These are phyloP conservation scores for Oreochromis grahami DNA, from an alignment of 2,797 vertebrate species.

Conservation along the genomic window DNA sequence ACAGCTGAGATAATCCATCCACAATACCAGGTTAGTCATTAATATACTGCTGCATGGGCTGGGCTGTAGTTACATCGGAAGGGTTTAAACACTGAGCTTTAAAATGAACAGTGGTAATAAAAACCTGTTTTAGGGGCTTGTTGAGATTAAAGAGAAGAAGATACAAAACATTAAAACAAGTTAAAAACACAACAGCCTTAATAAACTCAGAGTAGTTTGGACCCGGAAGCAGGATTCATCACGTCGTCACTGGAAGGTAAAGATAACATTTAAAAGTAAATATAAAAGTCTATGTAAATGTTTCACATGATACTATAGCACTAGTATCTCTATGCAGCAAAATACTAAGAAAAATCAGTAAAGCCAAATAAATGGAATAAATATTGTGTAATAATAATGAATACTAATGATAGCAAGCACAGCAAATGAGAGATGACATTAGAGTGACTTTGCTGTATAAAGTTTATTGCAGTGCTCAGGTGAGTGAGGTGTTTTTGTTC, in stretches of 20 bases:
- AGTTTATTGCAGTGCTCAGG: not conserved
- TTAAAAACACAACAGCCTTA: not conserved
- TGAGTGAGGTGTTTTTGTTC: not conserved
- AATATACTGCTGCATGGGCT: rapidly evolving
- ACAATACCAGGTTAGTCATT: not conserved
- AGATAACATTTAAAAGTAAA: not conserved
- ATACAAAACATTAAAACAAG: not conserved
- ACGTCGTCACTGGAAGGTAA: not conserved
- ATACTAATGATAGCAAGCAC: not conserved
- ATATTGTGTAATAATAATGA: not conserved
- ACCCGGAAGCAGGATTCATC: not conserved
- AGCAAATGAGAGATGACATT: rapidly evolving
- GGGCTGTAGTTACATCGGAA: rapidly evolving
- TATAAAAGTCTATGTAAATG: not conserved
- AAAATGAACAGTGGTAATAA: rapidly evolving
- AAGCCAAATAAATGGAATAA: not conserved
- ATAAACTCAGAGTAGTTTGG: rapidly evolving
- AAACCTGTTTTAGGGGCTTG: rapidly evolving
- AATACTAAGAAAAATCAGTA: not conserved
- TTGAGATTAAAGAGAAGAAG: not conserved
- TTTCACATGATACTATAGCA: not conserved
- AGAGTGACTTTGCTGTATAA: not conserved
- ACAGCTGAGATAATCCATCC: not conserved
- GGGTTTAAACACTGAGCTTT: not conserved
- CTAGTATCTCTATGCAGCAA: not conserved